Percentiles rank a stretch among this genome's conserved stretches.
Evolutionary conservation across 37 sponge, comb jelly and placozoan genomes (phyloP).

Genomic region (Petrosia ficiformis): DNA sequence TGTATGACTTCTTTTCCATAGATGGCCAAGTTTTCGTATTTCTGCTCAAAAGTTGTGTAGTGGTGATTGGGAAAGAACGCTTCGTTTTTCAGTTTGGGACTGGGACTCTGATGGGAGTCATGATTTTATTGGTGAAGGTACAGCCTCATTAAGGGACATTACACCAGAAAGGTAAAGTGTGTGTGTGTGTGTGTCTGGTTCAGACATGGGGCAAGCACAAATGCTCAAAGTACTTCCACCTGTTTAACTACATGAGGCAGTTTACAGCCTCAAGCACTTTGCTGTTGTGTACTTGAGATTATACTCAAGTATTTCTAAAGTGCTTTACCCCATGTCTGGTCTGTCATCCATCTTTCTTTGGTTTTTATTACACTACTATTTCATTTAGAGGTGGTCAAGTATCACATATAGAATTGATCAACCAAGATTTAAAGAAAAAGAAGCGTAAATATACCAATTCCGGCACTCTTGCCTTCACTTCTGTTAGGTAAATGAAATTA

Average conservation of each 20-base stretch:
- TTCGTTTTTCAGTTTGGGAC: constrained; percentile 81
- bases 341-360: too few relatives aligned
- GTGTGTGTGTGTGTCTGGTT: neutral
- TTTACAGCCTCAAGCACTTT: too few relatives aligned
- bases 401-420: constrained; percentile 55
- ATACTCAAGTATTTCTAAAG: neutral
- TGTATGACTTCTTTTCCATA: constrained; percentile 4
- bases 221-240: too few relatives aligned
- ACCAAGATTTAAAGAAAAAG: constrained; percentile 66
- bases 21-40: constrained; percentile 73
- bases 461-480: constrained; percentile 57
- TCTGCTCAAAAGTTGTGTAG: constrained; percentile 74
- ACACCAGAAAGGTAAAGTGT: constrained; percentile 64
- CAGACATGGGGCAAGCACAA: neutral
- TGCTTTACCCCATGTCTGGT: neutral
- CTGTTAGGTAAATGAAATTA: constrained; percentile 45
- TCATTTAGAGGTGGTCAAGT: constrained; percentile 73
- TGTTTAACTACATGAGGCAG: too few relatives aligned
- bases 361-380: too few relatives aligned
- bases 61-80: constrained; percentile 81
- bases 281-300: too few relatives aligned
- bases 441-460: constrained; percentile 81
- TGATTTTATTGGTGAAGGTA: constrained; percentile 70
- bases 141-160: constrained; percentile 61
- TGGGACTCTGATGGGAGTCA: constrained; percentile 85